Conservation (phyloP, 2,888 invertebrate genomes). For the Oscheius sp. region DNA sequence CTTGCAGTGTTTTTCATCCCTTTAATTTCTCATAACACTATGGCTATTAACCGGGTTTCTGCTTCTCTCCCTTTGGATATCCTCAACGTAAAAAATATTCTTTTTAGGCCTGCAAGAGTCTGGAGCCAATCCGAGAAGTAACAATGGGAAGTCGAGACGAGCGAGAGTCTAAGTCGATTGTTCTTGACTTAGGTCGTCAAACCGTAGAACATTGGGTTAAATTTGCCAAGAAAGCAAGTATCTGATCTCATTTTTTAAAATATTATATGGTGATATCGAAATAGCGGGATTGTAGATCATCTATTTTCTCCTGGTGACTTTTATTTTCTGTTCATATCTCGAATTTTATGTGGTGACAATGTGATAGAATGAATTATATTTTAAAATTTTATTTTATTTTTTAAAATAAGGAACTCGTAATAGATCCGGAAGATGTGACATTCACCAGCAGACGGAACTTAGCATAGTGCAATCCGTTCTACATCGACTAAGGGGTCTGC, state of each 20-base stretch:
- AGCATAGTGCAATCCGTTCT: too few species aligned
- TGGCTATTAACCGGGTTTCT: neutral
- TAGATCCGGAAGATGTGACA: too few species aligned
- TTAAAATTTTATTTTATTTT: too few species aligned
- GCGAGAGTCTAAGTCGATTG: slow-evolving; percentile 58
- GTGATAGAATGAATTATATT: slow-evolving; percentile 16
- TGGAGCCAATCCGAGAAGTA: slow-evolving; percentile 42
- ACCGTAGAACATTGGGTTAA: slow-evolving; percentile 66
- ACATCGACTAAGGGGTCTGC: too few species aligned
- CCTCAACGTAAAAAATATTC: neutral
- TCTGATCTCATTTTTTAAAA: slow-evolving; percentile 35
- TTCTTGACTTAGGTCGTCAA: slow-evolving; percentile 58
- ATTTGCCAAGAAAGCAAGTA: slow-evolving; percentile 64
- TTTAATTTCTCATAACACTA: neutral
- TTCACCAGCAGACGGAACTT: too few species aligned
- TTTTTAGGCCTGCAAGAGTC: slow-evolving; percentile 44
- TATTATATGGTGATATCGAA: neutral
- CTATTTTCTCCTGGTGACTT: slow-evolving; percentile 4
- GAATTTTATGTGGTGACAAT: slow-evolving; percentile 5
- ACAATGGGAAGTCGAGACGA: slow-evolving; percentile 32
- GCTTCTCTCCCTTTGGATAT: neutral
- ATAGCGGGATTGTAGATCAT: neutral
- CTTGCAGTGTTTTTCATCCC: slow-evolving; percentile 4
- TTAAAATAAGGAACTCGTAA: too few species aligned
- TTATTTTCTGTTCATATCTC: slow-evolving; percentile 10